Evolutionary conservation across 1,140 invertebrate genomes (phyloP), one percentile per base, ranked within the genome.

Genomic region (Diorhabda elongata): DNA sequence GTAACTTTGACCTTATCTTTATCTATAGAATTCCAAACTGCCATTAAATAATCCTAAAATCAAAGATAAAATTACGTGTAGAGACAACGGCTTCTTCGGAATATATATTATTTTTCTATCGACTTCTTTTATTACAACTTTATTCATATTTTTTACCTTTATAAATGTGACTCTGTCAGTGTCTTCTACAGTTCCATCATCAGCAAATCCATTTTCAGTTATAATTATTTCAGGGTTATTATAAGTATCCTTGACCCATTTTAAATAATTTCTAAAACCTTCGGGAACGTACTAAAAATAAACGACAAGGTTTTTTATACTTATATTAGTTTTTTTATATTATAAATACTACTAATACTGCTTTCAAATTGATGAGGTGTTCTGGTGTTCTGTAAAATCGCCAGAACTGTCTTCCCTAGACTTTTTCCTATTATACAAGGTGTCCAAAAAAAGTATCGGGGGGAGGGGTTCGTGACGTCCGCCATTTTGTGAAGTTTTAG

Each of bases 21-120:
- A 84, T 68, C 74, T 4, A 73, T 60, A 4, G 73, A 66, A 44
- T 68, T 5, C 8, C 67, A 42, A 9, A 69, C 11, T 8, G 63
- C 67, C 43, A 44, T 47, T 45, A 73, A 61, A 26, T 68, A 67
- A 41, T 63, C 69, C 73, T 74, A 52, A 52, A 72, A 73, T 7
- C n/a, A 52, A 52, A 52, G n/a, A 52, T 26, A 26, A 26, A 26
- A 26, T 26, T 26, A 26, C 26, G 26, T 26, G 26, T 26, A 26
- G 26, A 26, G 26, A 26, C 26, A 26, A 26, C 26, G 0, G 26
- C 26, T 26, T 26, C 26, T 26, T 26, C 26, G 26, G 26, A 26
- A 26, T 26, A 26, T 2, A 26, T 26, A 26, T 26, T 26, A 26
- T 26, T 26, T 26, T 26, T 26, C 26, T 26, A 26, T 26, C 26